phyloP scores from a whole-genome alignment of 1,140 invertebrate genomes.

The Drosophila nigrodunni region DNA sequence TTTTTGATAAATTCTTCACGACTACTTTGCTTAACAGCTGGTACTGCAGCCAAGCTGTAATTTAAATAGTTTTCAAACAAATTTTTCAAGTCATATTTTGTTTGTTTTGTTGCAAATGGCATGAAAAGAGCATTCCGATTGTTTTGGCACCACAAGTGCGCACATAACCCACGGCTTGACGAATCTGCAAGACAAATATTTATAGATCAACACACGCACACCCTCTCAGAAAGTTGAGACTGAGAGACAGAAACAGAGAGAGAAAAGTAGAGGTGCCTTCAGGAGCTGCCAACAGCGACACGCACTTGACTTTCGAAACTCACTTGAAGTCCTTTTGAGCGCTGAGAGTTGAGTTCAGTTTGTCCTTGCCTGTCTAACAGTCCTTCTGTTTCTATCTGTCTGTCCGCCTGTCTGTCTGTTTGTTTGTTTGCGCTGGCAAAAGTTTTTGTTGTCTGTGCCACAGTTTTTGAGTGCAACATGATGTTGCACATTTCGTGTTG shows the following conservation, averaged over 20 bases:
- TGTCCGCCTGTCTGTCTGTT: conserved; percentile 43
- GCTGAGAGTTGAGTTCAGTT: conserved; percentile 48
- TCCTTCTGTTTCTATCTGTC: conserved; percentile 14
- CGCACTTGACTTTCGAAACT: conserved; percentile 82
- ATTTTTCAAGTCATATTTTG: conserved; percentile 1
- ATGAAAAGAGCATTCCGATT: conserved; percentile 14
- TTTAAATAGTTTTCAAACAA: not conserved
- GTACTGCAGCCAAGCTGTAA: not conserved
- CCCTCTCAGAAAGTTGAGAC: not conserved
- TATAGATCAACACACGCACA: conserved; percentile 64
- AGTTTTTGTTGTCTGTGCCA: conserved; percentile 45
- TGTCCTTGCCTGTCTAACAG: conserved; percentile 23
- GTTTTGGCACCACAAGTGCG: conserved; percentile 29
- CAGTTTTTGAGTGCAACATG: conserved; percentile 23
- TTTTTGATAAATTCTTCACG: not conserved
- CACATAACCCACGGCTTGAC: conserved; percentile 16
- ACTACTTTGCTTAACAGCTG: not conserved
- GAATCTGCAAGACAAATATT: conserved; percentile 76
- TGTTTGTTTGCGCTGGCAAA: conserved; percentile 43
- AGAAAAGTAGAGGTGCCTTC: conserved; percentile 37
- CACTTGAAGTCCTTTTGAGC: conserved; percentile 70
- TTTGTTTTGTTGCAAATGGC: conserved; percentile 10
- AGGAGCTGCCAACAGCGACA: conserved; percentile 71
- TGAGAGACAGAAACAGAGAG: conserved; percentile 3
- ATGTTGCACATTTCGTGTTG: conserved; percentile 68